phyloP scores from a whole-genome alignment of 2,888 invertebrate genomes.

The Chymomyza amoena region DNA sequence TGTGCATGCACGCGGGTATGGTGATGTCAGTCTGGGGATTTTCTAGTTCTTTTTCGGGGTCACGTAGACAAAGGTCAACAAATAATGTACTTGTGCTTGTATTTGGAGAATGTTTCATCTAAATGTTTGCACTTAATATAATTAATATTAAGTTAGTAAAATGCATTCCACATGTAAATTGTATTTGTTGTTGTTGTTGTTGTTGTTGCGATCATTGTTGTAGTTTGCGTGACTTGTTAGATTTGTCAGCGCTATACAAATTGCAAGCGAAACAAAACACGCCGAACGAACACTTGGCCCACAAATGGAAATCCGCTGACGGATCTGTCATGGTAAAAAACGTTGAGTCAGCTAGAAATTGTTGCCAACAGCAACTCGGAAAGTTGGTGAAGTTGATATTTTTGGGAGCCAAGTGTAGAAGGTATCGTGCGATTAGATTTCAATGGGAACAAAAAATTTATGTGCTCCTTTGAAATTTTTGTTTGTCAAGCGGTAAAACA shows the following conservation, averaged over 20 bases:
- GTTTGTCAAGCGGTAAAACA: too few relatives aligned
- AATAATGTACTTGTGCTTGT: background rate
- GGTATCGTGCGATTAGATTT: background rate
- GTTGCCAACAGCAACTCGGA: background rate
- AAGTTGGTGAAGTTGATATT: background rate
- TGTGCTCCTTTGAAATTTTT: background rate
- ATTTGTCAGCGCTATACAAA: slow-evolving; percentile 21
- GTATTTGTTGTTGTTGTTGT: slow-evolving; percentile 17
- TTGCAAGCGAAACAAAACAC: background rate
- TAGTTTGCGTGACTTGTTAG: slow-evolving; percentile 44
- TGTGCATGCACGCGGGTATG: slow-evolving; percentile 3
- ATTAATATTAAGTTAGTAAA: slow-evolving; percentile 19
- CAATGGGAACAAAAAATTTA: background rate
- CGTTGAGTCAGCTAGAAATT: slow-evolving; percentile 2
- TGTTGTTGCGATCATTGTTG: background rate
- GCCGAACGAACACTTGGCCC: background rate
- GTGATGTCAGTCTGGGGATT: slow-evolving; percentile 41
- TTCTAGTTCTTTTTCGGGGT: background rate
- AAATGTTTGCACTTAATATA: slow-evolving; percentile 32
- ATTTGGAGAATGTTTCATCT: background rate
- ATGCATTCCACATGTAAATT: slow-evolving; percentile 43
- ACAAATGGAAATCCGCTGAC: background rate
- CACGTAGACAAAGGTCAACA: slow-evolving; percentile 2
- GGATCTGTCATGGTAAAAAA: background rate
- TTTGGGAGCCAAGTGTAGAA: background rate